Evolutionary conservation across 1,140 invertebrate species (phyloP).

Genomic region (Liolophura sinensis): DNA sequence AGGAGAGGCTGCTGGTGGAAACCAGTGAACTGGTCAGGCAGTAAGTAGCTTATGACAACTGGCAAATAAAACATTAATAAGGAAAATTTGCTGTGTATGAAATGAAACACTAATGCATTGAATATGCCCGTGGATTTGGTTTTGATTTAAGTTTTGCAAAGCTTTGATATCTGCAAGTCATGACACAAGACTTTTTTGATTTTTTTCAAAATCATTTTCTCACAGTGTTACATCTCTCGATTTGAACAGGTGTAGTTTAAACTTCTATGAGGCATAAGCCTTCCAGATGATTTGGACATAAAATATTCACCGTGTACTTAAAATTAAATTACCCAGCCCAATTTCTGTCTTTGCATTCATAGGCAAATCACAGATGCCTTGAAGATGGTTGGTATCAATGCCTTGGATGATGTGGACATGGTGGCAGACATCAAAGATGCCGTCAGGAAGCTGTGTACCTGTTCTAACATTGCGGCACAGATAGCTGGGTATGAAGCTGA

Average conservation of each 20-base stretch:
- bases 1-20: slow-evolving; percentile 55
- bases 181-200: not conserved
- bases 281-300: not conserved
- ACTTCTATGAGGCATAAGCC: not conserved
- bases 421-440: slow-evolving; percentile 57
- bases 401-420: slow-evolving; percentile 55
- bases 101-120: not conserved
- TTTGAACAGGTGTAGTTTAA: too few relatives aligned
- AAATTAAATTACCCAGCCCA: not conserved
- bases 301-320: not conserved
- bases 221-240: too few relatives aligned
- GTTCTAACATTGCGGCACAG: slow-evolving; percentile 46
- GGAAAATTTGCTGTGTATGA: not conserved
- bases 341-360: slow-evolving; percentile 14
- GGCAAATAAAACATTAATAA: too few relatives aligned
- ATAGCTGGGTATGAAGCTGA: slow-evolving; percentile 47
- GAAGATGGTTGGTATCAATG: slow-evolving; percentile 46
- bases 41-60: slow-evolving; percentile 35
- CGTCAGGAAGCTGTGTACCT: slow-evolving; percentile 54
- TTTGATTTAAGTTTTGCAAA: not conserved
- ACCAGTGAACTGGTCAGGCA: slow-evolving; percentile 43
- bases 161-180: not conserved
- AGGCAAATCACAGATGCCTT: slow-evolving; percentile 52
- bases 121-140: not conserved
- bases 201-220: not conserved